Base-by-base conservation (phyloP, 2,113 vertebrate genomes). In the Corydoras sp. region DNA sequence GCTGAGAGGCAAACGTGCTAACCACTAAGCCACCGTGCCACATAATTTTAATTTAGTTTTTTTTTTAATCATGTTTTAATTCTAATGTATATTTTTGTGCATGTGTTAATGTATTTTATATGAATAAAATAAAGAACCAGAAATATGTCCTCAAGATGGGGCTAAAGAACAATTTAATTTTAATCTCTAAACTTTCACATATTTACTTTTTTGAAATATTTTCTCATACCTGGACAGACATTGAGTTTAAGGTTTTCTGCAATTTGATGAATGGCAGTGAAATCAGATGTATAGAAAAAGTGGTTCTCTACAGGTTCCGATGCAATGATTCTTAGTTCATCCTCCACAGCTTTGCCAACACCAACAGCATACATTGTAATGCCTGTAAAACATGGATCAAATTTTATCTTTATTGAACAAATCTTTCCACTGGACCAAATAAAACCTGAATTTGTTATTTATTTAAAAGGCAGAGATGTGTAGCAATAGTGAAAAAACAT, bases 291-390 rank as follows among this genome's bases (percentile, higher is more conserved):
- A 79, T 99, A 99, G 64, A 93, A 98, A 84, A 95, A 96, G 74
- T 99, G 93, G 24, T 96, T 92, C 55, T 96, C 93, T 2, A 93
- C 83, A 0, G 97, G 96, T 10, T 97, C 93, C 0, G 95, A 98
- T 0, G 97, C 95, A 0, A 99, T 99, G 0, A 87, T 87, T 12
- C 92, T 89, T n/a, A 99, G 90, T 79, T 99, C 96, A 11, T 95
- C 93, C 76, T 97, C 95, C 64, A 98, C 93, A 0, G 97, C 97
- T 83, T 97, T 99, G 0, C 97, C 96, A 0, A 99, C 95, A 0
- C 97, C 97, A 80, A 99, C 96, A 0, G 96, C 95, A 0, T 95
- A 99, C 95, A 99, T 98, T 78, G 88, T 87, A n/a, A 99, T 96
- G 11, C 95, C 97, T 99, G 78, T 0, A 14, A 43, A 18, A 62